These are phyloP conservation scores for Hydrolagus affinis DNA, from an alignment of 2,113 vertebrate genomes.

Conservation along the genomic window DNA sequence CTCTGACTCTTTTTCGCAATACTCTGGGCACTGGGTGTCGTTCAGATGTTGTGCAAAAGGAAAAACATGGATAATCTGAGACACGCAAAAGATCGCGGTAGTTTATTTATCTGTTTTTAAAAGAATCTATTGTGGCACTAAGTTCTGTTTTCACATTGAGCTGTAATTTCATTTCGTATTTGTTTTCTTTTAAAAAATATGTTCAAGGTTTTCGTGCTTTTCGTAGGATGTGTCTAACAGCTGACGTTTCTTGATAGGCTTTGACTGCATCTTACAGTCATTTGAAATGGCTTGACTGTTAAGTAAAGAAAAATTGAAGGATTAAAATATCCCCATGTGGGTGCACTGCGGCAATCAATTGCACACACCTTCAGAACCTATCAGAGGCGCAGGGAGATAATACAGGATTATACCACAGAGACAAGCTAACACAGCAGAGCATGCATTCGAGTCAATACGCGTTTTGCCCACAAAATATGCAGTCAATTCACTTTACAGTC, in stretches of 20 bases:
- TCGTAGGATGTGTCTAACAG: not conserved
- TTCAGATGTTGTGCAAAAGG: not conserved
- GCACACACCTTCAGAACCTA: too few relatives aligned
- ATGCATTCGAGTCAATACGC: not conserved
- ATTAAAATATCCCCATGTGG: too few relatives aligned
- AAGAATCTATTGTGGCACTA: not conserved
- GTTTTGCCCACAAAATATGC: too few relatives aligned
- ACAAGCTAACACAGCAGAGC: not conserved
- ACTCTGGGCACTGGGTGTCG: not conserved
- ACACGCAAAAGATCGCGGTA: not conserved
- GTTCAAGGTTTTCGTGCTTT: not conserved
- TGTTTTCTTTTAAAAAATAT: not conserved
- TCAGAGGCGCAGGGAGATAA: not conserved
- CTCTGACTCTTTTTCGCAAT: not conserved
- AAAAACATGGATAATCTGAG: not conserved
- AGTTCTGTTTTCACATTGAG: too few relatives aligned
- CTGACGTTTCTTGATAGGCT: not conserved
- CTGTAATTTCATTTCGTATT: slow-evolving; percentile 5
- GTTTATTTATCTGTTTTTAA: not conserved
- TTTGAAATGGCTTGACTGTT: not conserved
- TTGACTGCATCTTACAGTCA: not conserved
- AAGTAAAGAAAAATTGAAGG: not conserved
- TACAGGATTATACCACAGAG: not conserved
- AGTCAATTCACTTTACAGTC: too few relatives aligned
- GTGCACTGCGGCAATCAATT: too few relatives aligned